These are phyloP conservation scores for Subacronicta megacephala DNA, from an alignment of 2,888 invertebrate species.

Conservation along the genomic window DNA sequence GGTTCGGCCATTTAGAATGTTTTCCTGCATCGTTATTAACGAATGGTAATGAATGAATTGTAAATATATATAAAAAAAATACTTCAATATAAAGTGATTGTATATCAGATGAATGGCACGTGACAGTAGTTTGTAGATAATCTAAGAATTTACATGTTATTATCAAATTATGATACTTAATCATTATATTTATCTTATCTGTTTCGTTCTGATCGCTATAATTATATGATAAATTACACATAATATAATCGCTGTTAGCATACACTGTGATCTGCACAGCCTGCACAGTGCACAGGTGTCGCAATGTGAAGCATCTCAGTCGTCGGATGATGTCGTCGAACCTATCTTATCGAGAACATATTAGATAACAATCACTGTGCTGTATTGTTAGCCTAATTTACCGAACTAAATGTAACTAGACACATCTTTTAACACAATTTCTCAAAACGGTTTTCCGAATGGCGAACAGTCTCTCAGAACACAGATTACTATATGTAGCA, in stretches of 20 bases:
- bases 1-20: too few species aligned
- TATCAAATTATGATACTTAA: neutral
- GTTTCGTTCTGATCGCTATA: neutral
- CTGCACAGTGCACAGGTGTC: too few species aligned
- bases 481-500: too few species aligned
- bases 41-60: too few species aligned
- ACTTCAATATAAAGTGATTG: neutral
- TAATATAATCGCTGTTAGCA: neutral
- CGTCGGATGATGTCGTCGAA: neutral
- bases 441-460: neutral
- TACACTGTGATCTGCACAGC: neutral
- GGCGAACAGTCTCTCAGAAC: too few species aligned
- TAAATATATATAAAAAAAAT: too few species aligned
- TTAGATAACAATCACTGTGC: constrained; percentile 43
- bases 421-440: constrained; percentile 25
- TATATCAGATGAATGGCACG: neutral
- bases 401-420: neutral
- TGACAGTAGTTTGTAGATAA: neutral
- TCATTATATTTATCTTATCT: neutral
- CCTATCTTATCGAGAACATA: constrained; percentile 52
- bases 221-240: constrained; percentile 1
- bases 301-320: constrained; percentile 7
- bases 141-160: neutral
- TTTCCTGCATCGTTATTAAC: too few species aligned
- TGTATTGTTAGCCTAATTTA: constrained; percentile 22